phyloP scores from a whole-genome alignment of 2,888 invertebrate species.

The Malthinus seriepunctatus region DNA sequence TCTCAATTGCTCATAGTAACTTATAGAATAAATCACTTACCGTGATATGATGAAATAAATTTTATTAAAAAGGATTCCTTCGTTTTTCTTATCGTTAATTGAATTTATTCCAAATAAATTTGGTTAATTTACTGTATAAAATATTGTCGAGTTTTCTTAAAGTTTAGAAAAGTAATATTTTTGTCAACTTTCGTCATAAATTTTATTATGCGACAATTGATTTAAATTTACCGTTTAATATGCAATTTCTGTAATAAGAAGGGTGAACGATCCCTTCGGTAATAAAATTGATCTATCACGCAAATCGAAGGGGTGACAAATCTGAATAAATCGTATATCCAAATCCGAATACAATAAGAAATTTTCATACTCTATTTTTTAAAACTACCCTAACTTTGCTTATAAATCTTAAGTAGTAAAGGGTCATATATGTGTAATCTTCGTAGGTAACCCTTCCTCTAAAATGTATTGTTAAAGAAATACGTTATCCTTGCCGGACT shows the following conservation, averaged over 20 bases:
- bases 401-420: slow-evolving; percentile 44
- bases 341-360: slow-evolving; percentile 40
- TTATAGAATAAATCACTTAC: slow-evolving; percentile 37
- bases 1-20: slow-evolving; percentile 34
- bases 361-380: slow-evolving; percentile 38
- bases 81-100: too few relatives aligned
- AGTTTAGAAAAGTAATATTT: too few relatives aligned
- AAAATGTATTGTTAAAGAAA: slow-evolving; percentile 41
- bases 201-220: slow-evolving; percentile 7
- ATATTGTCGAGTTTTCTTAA: too few relatives aligned
- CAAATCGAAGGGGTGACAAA: slow-evolving; percentile 33
- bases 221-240: slow-evolving; percentile 18
- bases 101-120: too few relatives aligned
- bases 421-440: slow-evolving; percentile 42
- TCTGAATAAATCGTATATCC: slow-evolving; percentile 40
- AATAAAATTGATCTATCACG: slow-evolving; percentile 33
- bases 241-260: slow-evolving; percentile 18
- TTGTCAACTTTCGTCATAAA: background rate
- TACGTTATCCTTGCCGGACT: slow-evolving; percentile 43
- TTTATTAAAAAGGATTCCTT: background rate
- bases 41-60: slow-evolving; percentile 12
- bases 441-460: slow-evolving; percentile 39
- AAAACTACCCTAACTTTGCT: slow-evolving; percentile 39
- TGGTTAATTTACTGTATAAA: too few relatives aligned
- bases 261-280: slow-evolving; percentile 27